Evolutionary conservation across 2,888 invertebrate species (phyloP).

Genomic region (Eristalis arbustorum): DNA sequence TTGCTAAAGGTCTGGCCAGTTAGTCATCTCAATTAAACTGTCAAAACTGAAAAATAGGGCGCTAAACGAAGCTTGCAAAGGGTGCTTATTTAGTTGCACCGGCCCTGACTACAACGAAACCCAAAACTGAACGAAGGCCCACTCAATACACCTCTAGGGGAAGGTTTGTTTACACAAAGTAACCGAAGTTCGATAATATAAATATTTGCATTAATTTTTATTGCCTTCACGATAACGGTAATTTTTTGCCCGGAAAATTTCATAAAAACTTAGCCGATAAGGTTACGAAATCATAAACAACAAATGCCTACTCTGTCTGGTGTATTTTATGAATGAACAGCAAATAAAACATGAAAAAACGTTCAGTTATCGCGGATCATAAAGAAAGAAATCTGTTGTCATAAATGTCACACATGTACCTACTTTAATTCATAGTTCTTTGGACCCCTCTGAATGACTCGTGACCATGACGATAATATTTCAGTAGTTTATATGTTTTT

Average conservation of each 20-base stretch:
- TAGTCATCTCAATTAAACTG: too few species aligned
- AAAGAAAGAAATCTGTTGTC: background rate
- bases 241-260: background rate
- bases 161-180: background rate
- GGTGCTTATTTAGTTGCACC: too few species aligned
- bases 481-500: background rate
- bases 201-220: background rate
- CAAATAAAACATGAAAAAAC: background rate
- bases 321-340: background rate
- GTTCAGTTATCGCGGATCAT: background rate
- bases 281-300: background rate
- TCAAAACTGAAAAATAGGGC: too few species aligned
- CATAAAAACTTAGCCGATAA: background rate
- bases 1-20: too few species aligned
- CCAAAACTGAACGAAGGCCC: too few species aligned
- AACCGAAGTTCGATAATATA: background rate
- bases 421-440: background rate
- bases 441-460: background rate
- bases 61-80: too few species aligned
- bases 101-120: too few species aligned
- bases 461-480: background rate
- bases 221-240: background rate
- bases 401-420: background rate
- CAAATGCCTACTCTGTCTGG: background rate
- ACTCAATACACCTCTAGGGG: background rate